These are phyloP conservation scores for Dolichallabes microphthalmus DNA, from an alignment of 2,113 vertebrate species.

Conservation along the genomic window DNA sequence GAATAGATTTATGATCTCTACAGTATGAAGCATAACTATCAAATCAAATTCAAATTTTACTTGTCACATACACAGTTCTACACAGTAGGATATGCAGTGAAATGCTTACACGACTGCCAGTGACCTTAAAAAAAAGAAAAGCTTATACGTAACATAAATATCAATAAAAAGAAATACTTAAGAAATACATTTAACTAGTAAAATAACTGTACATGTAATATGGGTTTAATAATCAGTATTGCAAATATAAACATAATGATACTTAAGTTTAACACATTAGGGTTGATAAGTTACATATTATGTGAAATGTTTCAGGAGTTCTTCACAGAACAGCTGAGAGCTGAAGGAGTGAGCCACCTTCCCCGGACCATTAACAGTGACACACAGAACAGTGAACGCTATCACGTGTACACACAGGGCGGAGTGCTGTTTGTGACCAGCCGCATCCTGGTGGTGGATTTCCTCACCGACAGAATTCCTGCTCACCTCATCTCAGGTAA, in stretches of 20 bases:
- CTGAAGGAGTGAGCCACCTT: conserved; percentile 84
- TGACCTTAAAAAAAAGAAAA: too few relatives aligned
- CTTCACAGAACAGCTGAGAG: conserved; percentile 85
- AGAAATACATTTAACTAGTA: too few relatives aligned
- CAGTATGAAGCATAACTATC: too few relatives aligned
- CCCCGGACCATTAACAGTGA: conserved; percentile 89
- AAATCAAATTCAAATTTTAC: too few relatives aligned
- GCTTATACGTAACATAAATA: too few relatives aligned
- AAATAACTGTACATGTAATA: too few relatives aligned
- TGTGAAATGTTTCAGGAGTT: conserved; percentile 78
- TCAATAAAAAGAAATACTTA: too few relatives aligned
- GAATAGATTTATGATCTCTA: too few relatives aligned
- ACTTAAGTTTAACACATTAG: background rate
- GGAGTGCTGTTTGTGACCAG: conserved; percentile 95
- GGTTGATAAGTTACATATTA: background rate
- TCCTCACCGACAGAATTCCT: conserved; percentile 91
- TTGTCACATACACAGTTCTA: too few relatives aligned
- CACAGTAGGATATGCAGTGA: too few relatives aligned
- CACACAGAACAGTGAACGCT: conserved; percentile 78
- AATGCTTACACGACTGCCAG: too few relatives aligned
- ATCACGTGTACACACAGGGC: conserved; percentile 88
- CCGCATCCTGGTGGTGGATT: conserved; percentile 94
- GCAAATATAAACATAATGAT: background rate
- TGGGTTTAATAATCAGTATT: too few relatives aligned
- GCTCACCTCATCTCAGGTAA: conserved; percentile 89